These are phyloP conservation scores for Arenicola marina DNA, from an alignment of 2,888 invertebrate genomes.

Conservation along the genomic window DNA sequence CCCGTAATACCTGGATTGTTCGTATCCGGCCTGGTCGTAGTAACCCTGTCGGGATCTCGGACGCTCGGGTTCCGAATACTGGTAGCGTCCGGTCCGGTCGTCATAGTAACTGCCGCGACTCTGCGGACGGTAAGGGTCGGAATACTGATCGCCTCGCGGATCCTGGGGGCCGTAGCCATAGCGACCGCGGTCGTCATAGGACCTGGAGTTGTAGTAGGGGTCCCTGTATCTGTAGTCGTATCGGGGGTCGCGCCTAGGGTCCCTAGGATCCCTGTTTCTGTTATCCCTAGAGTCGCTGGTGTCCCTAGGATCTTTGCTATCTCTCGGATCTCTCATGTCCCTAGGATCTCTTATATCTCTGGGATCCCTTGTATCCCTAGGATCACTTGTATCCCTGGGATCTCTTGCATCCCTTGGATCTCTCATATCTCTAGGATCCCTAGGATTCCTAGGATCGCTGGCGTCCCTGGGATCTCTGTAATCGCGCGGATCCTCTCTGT, in stretches of 20 bases:
- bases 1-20: too few relatives aligned
- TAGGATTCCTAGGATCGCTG: neutral
- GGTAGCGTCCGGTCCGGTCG: too few relatives aligned
- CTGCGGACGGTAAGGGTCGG: neutral
- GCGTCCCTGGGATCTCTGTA: neutral
- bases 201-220: neutral
- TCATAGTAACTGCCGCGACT: slow-evolving; percentile 6
- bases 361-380: neutral
- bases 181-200: neutral
- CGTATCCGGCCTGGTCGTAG: slow-evolving; percentile 4
- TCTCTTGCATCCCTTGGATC: too few relatives aligned
- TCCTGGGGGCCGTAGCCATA: neutral
- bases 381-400: too few relatives aligned
- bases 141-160: neutral
- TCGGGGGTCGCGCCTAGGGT: neutral
- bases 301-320: slow-evolving; percentile 1
- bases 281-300: neutral
- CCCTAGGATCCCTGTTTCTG: slow-evolving; percentile 2
- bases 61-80: slow-evolving; percentile 4
- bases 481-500: too few relatives aligned
- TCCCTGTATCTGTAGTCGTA: slow-evolving; percentile 1
- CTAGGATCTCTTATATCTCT: neutral
- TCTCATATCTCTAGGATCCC: neutral
- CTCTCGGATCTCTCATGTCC: neutral
- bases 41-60: slow-evolving; percentile 16